Base-by-base conservation (phyloP, 2,113 vertebrate genomes). In the Capreolus pygargus region DNA sequence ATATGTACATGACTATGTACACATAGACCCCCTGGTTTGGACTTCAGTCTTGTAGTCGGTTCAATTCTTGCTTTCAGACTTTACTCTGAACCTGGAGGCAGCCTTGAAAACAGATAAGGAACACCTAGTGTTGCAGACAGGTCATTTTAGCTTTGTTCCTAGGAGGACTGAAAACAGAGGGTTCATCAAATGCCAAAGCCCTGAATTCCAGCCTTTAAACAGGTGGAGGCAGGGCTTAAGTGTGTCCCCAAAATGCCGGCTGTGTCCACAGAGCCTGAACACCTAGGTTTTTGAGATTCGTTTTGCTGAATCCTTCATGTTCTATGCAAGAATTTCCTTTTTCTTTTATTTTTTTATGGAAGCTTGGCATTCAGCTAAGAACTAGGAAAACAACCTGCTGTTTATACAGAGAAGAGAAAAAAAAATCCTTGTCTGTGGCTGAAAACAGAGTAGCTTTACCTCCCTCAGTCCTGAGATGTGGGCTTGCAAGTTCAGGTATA, bases 281-380 rank as follows among this genome's bases (percentile, higher is more conserved):
- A 52, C 70, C 74, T 95, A 7, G 57, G 50, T 89, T 96, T 94
- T 92, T 94, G 85, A 90, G 74, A 94, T 30, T 87, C 50, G 45
- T 89, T 96, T 97, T 96, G 39, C 58, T 81, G 30, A 91, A 88
- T 88, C 12, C 30, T 96, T 88, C 67, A 88, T 95, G 76, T 94
- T 93, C 78, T 83, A 70, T 30, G 64, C 30, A 89, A 95, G 78
- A 82, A 43, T 70, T 30, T 83, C 33, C 61, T 47, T 89, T 27
- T 93, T 78, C 30, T 50, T 91, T 64, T 57, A 6, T 39, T 76
- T 47, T 92, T n/a, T 74, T 67, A 79, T 88, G 91, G 81, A 86
- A 50, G n/a, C n/a, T 92, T 96, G 93, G n/a, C 33, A 89, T 60
- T 87, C 50, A 92, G 27, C 95, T 94, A 89, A 95, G 88, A 92